phyloP scores from a whole-genome alignment of 2,113 vertebrate genomes.

The Phaethornis superciliosus region DNA sequence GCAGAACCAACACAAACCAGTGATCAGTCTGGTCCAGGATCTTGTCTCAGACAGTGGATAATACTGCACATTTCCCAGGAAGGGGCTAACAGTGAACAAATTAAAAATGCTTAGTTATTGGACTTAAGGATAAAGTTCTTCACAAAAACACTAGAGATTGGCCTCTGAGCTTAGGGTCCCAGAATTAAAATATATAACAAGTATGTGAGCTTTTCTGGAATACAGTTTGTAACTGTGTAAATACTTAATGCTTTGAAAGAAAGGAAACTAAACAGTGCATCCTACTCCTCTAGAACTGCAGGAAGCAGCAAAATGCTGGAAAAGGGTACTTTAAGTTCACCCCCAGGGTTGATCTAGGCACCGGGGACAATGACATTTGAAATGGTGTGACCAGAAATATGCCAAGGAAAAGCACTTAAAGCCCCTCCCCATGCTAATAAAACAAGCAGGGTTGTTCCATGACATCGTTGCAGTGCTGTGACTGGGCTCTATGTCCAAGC shows the following conservation, averaged over 20 bases:
- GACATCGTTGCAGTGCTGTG: neutral
- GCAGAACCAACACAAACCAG: neutral
- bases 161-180: neutral
- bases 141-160: neutral
- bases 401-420: neutral
- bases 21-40: neutral
- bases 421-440: neutral
- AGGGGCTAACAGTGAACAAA: neutral
- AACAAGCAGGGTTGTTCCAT: neutral
- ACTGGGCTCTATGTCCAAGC: neutral
- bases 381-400: conserved; percentile 14
- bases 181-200: neutral
- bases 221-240: neutral
- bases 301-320: neutral
- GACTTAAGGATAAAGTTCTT: neutral
- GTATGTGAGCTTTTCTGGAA: neutral
- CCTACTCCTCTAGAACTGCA: neutral
- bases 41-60: neutral
- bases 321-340: neutral
- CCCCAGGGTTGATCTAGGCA: neutral
- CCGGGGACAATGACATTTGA: neutral
- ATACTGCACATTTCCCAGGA: neutral
- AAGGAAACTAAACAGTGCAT: neutral
- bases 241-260: neutral
- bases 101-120: neutral